Base-by-base conservation (phyloP, 30 jellyfish, hydroid and myxozoan species). In the Turritopsis dohrnii region DNA sequence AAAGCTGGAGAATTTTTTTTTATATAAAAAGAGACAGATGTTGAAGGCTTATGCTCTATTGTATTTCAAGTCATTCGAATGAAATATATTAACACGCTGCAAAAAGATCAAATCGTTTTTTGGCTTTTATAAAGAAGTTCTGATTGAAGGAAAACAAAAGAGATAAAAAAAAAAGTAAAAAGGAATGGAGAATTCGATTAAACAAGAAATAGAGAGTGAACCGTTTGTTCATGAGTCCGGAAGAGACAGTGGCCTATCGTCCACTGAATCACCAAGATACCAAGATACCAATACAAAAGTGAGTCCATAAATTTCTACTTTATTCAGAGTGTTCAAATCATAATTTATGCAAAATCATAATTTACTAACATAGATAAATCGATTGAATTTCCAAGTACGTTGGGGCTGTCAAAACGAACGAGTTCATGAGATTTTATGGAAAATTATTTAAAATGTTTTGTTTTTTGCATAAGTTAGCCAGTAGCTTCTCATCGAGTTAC, bases 231-330 rank as follows among this genome's bases (percentile, higher is more conserved):
- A 21, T 8, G 69, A 28, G 26, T 81, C 87, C 4, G 82, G 82
- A 19, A 22, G 87, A 23, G 83, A 81, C 30, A 66, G 83, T 53
- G 82, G 87, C 21, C 54, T 53, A 26, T 31, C 83, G 77, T 69
- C 77, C 71, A 60, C 30, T n/a, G 66, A 29, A 28, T 77, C 85
- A 25, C 85, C 85, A 28, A 77, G 85, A 60, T 77, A 60, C 28
- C 85, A 77, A 77, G 85, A 77, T 26, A 29, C 85, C 8, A 53
- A 77, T 77, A 72, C 85, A 0, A 77, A 77, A 60, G 85, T 77
- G 72, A 77, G 72, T n/a, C 23, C 9, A 9, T 9, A 0, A n/a
- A 19, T 69, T 27, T 7, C 16, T 16, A 41, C 5, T 41, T 41
- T 3, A 41, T 41, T 41, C 60, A 41, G 60, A 41, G 13, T 41